Conservation (phyloP, 2,113 vertebrate genomes). For the Thymallus thymallus region DNA sequence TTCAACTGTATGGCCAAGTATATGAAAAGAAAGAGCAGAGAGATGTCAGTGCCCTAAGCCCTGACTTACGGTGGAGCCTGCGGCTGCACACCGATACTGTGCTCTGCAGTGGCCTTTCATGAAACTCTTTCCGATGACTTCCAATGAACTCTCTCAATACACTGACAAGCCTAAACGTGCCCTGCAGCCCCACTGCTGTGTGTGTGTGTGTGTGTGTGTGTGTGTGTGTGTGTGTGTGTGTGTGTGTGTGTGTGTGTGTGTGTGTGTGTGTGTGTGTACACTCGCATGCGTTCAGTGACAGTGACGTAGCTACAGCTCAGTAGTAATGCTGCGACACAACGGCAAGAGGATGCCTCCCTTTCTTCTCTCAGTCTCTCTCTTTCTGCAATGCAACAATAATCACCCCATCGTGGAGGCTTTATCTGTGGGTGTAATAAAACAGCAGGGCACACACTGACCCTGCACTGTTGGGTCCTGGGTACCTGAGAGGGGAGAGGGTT, state of each 20-base stretch:
- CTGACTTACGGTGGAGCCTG: no score
- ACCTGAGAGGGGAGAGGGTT: neutral
- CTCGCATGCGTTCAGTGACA: neutral
- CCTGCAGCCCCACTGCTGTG: neutral
- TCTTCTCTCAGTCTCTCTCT: neutral
- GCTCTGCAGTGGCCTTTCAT: no score
- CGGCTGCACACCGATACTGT: no score
- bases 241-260: constrained; percentile 2
- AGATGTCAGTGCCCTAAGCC: no score
- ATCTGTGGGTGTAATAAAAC: constrained; percentile 17
- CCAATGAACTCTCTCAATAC: neutral
- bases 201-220: constrained; percentile 1
- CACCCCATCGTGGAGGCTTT: constrained; percentile 12
- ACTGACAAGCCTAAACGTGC: neutral
- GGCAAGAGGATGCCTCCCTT: neutral
- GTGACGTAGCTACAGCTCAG: neutral
- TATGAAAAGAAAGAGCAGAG: no score
- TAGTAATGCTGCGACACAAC: neutral
- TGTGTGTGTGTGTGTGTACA: neutral
- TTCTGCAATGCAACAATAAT: no score
- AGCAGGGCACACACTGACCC: neutral
- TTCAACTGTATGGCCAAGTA: no score
- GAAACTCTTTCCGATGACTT: no score
- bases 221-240: no score
- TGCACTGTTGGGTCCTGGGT: neutral